Base-by-base conservation (phyloP, 2,888 invertebrate genomes). In the Clunio marinus region DNA sequence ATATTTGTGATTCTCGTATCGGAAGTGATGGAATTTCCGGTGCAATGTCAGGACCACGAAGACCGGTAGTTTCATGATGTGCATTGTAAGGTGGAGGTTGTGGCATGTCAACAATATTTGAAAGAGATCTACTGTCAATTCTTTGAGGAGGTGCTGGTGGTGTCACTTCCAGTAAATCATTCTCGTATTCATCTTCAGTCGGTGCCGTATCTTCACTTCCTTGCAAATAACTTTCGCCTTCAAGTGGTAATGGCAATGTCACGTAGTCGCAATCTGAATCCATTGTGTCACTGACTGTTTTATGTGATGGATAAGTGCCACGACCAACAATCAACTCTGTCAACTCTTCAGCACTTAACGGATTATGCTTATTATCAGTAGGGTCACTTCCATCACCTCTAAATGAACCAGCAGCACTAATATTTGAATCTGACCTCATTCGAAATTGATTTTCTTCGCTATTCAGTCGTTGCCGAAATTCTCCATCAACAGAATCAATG, bases 191-290 rank as follows among this genome's bases (percentile, higher is more conserved):
- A 69, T 75, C 74, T 70, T 83, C 84, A 1, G 83, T 82, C n/a
- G 83, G 83, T 32, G 83, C 83, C 10, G 83, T 83, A 71, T 84
- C 83, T 75, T 83, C 82, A 71, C 83, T 83, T 1, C 83, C 83
- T 71, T 82, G 81, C 70, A 84, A 79, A 73, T 84, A 84, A 10
- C 83, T 83, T 72, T 83, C 83, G 22, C 83, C 83, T 57, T 74
- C 75, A 75, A 83, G 81, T 0, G 83, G 82, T 65, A 84, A 73
- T 1, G 87, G 86, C 74, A 92, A 80, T 70, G 92, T 89, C 1
- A 93, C 93, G 75, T 94, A 94, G 77, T 94, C 93, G 27, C 91
- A 92, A 74, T 93, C 91, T 0, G 93, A 93, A 76, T 93, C 92
- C 74, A 93, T 82, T 0, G 91, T 92, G 72, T 88, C 87, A 73